Evolutionary conservation across 2,797 vertebrate genomes (phyloP), one percentile per base, ranked within the genome.

Genomic region (Naso thynnoides): DNA sequence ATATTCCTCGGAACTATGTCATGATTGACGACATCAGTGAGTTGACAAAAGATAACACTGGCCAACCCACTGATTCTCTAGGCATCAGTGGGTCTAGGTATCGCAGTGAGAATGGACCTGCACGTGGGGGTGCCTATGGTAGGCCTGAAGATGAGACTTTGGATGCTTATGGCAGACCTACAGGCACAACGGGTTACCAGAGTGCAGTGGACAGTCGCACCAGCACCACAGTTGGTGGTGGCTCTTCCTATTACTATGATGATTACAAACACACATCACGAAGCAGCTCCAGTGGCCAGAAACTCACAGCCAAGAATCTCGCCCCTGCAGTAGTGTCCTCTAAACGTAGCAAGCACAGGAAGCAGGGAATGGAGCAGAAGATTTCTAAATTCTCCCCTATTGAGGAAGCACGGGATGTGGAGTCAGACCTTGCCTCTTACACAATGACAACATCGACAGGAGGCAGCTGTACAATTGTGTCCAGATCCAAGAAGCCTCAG

Each of bases 11-110:
- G 54, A 99, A 99, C 91, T 99, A 99, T 1, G 98, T 99, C 48
- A 98, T 99, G 98, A 99, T 99, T 0, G 98, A 99, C 19, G 98
- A 99, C 88, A 99, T 99, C 89, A 99, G 97, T 3, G 98, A 99
- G 88, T 92, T 99, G 79, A 99, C 98, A 62, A 99, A 99, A 93
- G 97, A 98, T 50, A 98, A 94, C 79, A 81, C 95, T 0, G 89
- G 88, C 58, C 83, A 93, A 66, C 57, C 88, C 36, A 90, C 70
- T 0, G 96, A 98, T 79, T 80, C 91, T 0, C 71, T 80, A 0
- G 92, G 94, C 91, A 93, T 82, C 90, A 91, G n/a, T 53, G 41
- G 94, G 44, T 91, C 94, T 27, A 95, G 95, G 13, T 96, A 97
- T 23, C 88, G 93, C 49, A 91, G 79, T 63, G 95, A 96, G 53